These are phyloP conservation scores for Drosophila pegasa DNA, from an alignment of 2,888 invertebrate genomes.

Conservation along the genomic window DNA sequence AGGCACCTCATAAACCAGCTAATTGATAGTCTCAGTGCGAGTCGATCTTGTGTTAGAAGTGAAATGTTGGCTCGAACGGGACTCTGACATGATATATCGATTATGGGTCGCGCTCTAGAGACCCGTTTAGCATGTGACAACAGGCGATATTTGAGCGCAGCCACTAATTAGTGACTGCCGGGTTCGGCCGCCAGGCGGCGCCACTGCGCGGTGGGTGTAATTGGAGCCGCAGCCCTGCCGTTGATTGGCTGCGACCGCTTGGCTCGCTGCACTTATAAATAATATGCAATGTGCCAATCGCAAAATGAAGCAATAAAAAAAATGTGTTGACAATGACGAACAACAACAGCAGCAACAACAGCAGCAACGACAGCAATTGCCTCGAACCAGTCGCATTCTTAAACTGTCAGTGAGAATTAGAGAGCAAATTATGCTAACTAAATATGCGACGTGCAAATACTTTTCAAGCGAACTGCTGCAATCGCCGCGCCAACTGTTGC, in stretches of 20 bases:
- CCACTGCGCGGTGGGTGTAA: slow-evolving; percentile 51
- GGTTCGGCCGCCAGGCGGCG: slow-evolving; percentile 55
- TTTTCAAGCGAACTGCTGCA: slow-evolving; percentile 27
- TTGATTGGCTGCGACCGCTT: slow-evolving; percentile 30
- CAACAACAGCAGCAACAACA: slow-evolving; percentile 24
- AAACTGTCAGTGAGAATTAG: slow-evolving; percentile 71
- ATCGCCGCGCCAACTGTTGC: slow-evolving; percentile 11
- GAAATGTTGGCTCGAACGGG: slow-evolving; percentile 5
- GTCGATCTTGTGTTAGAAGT: not conserved
- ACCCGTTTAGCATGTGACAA: slow-evolving; percentile 56
- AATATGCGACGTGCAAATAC: slow-evolving; percentile 61
- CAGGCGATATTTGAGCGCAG: slow-evolving; percentile 38
- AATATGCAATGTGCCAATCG: slow-evolving; percentile 54
- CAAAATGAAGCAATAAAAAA: slow-evolving; percentile 1
- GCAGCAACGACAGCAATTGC: slow-evolving; percentile 14
- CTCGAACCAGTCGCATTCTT: slow-evolving; percentile 63
- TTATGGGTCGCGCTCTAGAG: slow-evolving; percentile 7
- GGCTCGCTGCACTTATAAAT: slow-evolving; percentile 44
- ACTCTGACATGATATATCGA: slow-evolving; percentile 4
- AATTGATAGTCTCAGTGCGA: slow-evolving; percentile 3
- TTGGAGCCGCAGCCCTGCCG: slow-evolving; percentile 42
- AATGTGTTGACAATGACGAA: slow-evolving; percentile 54
- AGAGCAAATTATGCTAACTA: slow-evolving; percentile 78
- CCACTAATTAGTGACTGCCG: slow-evolving; percentile 52
- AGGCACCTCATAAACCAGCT: slow-evolving; percentile 11